Percentiles rank a stretch among this genome's conserved stretches.
phyloP scores from a whole-genome alignment of 2,113 vertebrate species.

The Austrofundulus limnaeus region DNA sequence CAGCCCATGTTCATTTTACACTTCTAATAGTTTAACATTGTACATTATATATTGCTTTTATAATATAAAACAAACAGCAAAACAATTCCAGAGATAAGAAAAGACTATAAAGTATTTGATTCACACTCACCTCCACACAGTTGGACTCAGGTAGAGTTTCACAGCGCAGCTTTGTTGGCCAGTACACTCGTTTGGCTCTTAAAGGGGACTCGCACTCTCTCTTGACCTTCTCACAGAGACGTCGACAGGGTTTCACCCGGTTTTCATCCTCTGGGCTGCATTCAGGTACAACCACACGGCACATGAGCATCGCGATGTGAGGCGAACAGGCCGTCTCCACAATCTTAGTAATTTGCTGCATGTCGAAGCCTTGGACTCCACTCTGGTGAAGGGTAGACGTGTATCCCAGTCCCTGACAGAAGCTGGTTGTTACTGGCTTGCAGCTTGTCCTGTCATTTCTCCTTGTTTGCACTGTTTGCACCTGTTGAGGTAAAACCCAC shows the following conservation, averaged over 20 bases:
- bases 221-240: constrained; percentile 67
- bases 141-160: constrained; percentile 45
- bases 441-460: constrained; percentile 18
- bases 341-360: constrained; percentile 47
- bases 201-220: constrained; percentile 47
- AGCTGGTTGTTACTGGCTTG: constrained; percentile 39
- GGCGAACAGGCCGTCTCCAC: constrained; percentile 58
- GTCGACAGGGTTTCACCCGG: constrained; percentile 51
- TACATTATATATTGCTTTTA: too few relatives aligned
- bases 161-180: constrained; percentile 51
- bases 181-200: constrained; percentile 29
- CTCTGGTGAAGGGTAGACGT: constrained; percentile 34
- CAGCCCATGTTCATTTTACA: too few relatives aligned
- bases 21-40: too few relatives aligned
- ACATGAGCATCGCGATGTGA: constrained; percentile 39
- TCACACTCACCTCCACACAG: constrained; percentile 51
- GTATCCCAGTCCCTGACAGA: constrained; percentile 65
- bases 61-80: neutral
- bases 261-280: constrained; percentile 34
- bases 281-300: constrained; percentile 61
- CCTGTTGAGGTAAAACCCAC: neutral
- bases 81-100: neutral
- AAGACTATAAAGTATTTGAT: neutral
- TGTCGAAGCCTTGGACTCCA: constrained; percentile 30
- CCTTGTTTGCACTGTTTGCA: neutral